phyloP scores from a whole-genome alignment of 2,888 invertebrate genomes.

The Cepaea hortensis region DNA sequence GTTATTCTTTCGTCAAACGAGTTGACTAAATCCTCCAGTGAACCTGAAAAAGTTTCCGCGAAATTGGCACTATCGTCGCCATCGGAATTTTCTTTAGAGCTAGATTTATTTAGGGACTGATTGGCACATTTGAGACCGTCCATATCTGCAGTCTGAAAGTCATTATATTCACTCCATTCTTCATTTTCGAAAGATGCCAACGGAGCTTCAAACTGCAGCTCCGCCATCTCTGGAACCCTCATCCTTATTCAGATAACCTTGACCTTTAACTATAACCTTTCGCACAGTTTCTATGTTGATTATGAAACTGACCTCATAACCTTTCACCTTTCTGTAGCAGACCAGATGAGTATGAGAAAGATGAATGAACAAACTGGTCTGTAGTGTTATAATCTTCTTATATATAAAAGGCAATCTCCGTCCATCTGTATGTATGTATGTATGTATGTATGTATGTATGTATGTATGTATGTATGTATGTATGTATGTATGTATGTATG shows the following conservation, averaged over 20 bases:
- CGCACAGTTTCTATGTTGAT: too few relatives aligned
- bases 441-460: conserved; percentile 20
- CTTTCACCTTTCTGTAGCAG: too few relatives aligned
- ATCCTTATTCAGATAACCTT: conserved; percentile 54
- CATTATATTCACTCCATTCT: conserved; percentile 85
- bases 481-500: conserved; percentile 1
- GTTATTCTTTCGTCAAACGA: conserved; percentile 99
- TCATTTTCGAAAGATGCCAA: conserved; percentile 91
- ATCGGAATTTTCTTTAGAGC: conserved; percentile 58
- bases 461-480: conserved; percentile 17
- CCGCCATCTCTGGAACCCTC: conserved; percentile 86
- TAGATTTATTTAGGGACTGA: conserved; percentile 67
- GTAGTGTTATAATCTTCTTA: too few relatives aligned
- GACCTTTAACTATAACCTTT: conserved; percentile 45
- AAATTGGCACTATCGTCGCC: conserved; percentile 80
- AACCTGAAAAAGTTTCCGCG: conserved; percentile 85
- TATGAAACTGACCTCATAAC: too few relatives aligned
- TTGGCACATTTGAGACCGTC: conserved; percentile 54
- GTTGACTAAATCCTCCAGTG: conserved; percentile 97
- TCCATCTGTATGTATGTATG: conserved; percentile 4
- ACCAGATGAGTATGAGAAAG: too few relatives aligned
- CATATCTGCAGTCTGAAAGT: conserved; percentile 75
- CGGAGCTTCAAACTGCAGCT: conserved; percentile 98
- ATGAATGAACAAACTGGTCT: too few relatives aligned
- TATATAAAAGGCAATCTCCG: too few relatives aligned